Conservation (phyloP, 2,888 invertebrate species). For the Periphyllus acericola region DNA sequence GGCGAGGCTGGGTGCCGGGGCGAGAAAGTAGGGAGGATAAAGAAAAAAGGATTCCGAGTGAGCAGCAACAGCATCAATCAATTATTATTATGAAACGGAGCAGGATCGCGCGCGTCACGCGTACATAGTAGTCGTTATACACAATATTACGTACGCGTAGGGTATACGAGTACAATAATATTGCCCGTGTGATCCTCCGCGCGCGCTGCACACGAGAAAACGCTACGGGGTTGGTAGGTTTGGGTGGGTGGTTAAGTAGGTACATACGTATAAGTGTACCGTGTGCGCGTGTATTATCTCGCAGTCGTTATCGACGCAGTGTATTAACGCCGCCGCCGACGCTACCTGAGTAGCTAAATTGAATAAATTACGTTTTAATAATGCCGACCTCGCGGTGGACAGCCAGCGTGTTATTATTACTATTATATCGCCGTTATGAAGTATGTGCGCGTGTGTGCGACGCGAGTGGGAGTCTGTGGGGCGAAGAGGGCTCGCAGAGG, state of each 20-base stretch:
- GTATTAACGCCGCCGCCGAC: background rate
- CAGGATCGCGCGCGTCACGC: background rate
- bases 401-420: background rate
- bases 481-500: no score
- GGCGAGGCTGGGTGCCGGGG: no score
- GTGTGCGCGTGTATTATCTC: background rate
- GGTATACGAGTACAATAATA: background rate
- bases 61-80: no score
- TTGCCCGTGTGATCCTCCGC: background rate
- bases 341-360: slow-evolving; percentile 53
- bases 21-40: no score
- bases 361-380: slow-evolving; percentile 50
- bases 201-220: background rate
- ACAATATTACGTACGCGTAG: background rate
- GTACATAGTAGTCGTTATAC: background rate
- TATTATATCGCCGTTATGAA: background rate
- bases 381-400: background rate
- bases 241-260: background rate
- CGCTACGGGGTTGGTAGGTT: slow-evolving; percentile 15
- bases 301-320: background rate
- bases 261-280: background rate
- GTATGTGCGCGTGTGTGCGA: no score
- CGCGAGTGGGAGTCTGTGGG: no score
- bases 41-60: no score
- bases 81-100: background rate